Base-by-base conservation (phyloP, 2,888 invertebrate genomes). In the Escarpia spicata region DNA sequence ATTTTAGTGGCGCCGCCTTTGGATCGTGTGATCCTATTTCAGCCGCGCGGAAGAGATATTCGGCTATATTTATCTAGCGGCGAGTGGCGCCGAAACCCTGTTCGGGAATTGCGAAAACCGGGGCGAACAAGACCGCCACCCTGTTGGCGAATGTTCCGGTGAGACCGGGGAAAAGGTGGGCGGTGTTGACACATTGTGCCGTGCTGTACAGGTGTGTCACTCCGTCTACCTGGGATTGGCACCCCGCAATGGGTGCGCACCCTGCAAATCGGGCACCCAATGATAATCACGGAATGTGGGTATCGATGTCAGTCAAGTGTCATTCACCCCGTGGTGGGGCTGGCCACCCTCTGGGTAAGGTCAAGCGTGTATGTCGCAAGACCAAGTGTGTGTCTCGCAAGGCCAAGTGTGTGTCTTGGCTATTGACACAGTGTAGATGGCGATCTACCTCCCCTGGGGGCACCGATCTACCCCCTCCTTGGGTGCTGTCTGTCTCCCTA, bases 281-380 rank as follows among this genome's bases (percentile, higher is more conserved):
- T 15, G 75, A 19, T 75, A 75, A 75, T 75, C 75, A 75, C n/a
- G 75, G 75, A 75, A 26, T 75, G n/a, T 6, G n/a, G 75, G 75
- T 75, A 75, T 75, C 75, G n/a, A n/a, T 75, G 75, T 75, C 75
- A 75, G 75, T 75, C 75, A 75, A 75, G 75, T 75, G 26, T n/a
- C 75, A 75, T 75, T 75, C 75, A 26, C 75, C 75, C 75, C 19
- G 75, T 75, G 75, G 75, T 75, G 15, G 75, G 75, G 75, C 4
- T 26, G 19, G 75, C 75, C 75, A 75, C 75, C 75, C 75, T 75
- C 75, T 75, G 75, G 6, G 75, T 75, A 75, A 75, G 75, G 75
- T 75, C 75, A 75, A 75, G 75, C 75, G 37, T 26, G 75, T 75
- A 3, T 52, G 52, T 37, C 37, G 37, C 37, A 37, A 26, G 75